Evolutionary conservation across 2,888 invertebrate genomes (phyloP).

Genomic region (Nemoura dubitans): DNA sequence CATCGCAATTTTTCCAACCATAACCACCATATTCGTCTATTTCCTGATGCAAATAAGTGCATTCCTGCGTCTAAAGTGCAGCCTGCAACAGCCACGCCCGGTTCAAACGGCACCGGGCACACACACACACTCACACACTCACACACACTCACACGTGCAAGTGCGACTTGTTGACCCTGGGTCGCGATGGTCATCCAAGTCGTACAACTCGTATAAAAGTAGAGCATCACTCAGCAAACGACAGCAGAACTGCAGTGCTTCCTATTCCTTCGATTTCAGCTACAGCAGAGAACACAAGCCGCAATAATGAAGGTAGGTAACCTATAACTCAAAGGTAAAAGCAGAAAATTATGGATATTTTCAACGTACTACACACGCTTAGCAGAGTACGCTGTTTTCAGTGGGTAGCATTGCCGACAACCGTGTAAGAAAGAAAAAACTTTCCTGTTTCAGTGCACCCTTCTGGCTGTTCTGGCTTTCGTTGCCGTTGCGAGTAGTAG

Average conservation of each 20-base stretch:
- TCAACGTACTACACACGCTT: no score
- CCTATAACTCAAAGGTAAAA: background rate
- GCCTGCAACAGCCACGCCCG: background rate
- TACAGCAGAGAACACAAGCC: constrained; percentile 56
- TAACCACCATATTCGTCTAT: background rate
- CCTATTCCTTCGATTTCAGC: background rate
- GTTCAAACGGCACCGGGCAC: background rate
- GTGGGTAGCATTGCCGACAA: no score
- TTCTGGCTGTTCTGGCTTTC: constrained; percentile 37
- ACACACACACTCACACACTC: no score
- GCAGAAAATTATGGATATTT: no score
- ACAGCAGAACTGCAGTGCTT: background rate
- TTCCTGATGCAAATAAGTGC: background rate
- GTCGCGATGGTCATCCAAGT: background rate
- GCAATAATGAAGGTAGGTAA: constrained; percentile 55
- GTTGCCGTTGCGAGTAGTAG: constrained; percentile 28
- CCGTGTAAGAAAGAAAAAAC: no score
- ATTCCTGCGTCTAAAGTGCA: background rate
- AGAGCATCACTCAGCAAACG: background rate
- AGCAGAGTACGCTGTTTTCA: no score
- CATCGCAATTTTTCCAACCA: background rate
- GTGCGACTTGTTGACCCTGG: constrained; percentile 13
- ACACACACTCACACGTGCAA: no score
- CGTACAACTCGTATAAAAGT: constrained; percentile 10
- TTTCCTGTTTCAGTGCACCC: constrained; percentile 32